Conservation (phyloP, 2,888 invertebrate species). For the Callyntrura sp. region DNA sequence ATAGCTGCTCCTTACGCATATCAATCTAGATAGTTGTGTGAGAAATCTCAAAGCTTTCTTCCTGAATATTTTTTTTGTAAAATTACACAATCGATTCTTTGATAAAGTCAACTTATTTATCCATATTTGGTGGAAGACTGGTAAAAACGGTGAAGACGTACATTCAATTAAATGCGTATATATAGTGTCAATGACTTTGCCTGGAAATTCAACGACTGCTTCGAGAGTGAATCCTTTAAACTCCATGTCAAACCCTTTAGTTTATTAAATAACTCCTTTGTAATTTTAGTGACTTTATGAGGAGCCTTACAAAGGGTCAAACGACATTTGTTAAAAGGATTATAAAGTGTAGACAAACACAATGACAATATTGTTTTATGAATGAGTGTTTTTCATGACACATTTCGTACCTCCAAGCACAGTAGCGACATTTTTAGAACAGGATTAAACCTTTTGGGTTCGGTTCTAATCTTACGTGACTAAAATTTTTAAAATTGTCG, state of each 20-base stretch:
- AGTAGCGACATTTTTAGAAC: background rate
- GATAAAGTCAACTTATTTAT: background rate
- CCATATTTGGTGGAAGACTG: background rate
- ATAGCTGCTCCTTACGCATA: too few species aligned
- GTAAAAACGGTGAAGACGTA: too few species aligned
- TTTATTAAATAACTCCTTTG: slow-evolving; percentile 4
- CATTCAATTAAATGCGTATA: background rate
- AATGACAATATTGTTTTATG: background rate
- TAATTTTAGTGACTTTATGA: slow-evolving; percentile 16
- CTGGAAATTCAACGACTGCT: too few species aligned
- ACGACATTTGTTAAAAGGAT: slow-evolving; percentile 18
- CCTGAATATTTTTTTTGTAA: background rate
- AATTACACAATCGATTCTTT: slow-evolving; percentile 29
- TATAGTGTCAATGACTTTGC: slow-evolving; percentile 30
- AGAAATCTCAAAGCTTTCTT: background rate
- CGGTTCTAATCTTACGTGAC: too few species aligned
- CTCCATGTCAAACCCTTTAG: background rate
- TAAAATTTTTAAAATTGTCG: background rate
- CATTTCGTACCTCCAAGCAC: background rate
- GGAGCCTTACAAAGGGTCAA: slow-evolving; percentile 34
- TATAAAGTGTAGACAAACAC: slow-evolving; percentile 1
- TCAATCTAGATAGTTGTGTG: background rate
- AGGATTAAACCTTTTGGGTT: background rate
- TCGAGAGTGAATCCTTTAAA: background rate
- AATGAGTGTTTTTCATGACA: background rate